Base-by-base conservation (phyloP, 2,888 invertebrate species). In the Standfussiana lucernea region DNA sequence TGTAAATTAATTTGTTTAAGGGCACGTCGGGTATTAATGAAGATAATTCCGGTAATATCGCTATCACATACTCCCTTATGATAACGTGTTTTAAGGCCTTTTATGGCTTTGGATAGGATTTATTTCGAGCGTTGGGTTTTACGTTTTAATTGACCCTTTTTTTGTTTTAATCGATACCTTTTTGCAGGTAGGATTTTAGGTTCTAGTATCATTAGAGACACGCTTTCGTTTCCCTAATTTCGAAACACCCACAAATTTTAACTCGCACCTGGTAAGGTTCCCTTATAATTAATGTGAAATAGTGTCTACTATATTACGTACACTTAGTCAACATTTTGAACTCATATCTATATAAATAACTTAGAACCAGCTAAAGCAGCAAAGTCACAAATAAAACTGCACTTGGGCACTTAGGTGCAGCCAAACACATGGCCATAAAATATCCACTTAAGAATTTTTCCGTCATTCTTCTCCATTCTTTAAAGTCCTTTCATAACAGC, bases 1-100 rank as follows among this genome's bases (percentile, higher is more conserved):
- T 88, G 86, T 82, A 82, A 84, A 90, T 90, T 89, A 90, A 90
- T 90, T 88, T 90, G 86, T 88, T 82, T 90, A 87, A 87, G 84
- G 87, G 85, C 79, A 88, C 81, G 88, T 80, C 69, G 85, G 84
- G 72, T 86, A 83, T 89, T 90, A 89, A 89, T 89, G 85, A 88
- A 89, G 88, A 88, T 88, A 87, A 88, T 88, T 83, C 83, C 66
- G 72, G 75, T 79, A 78, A 84, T 88, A 88, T 89, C 81, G 83
- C 88, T 85, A 83, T 82, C 86, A 86, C 80, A 85, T 88, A 85
- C 80, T 81, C 81, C 72, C 77, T 66, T 80, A 83, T 80, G 87
- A 88, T 88, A 87, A 85, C 87, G 77, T 83, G 82, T 80, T 86
- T 82, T 75, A 78, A 77, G 78, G 72, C 69, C 59, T 79, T 83